Base-by-base conservation (phyloP, 2,113 vertebrate species). In the Melanerpes aurifrons region DNA sequence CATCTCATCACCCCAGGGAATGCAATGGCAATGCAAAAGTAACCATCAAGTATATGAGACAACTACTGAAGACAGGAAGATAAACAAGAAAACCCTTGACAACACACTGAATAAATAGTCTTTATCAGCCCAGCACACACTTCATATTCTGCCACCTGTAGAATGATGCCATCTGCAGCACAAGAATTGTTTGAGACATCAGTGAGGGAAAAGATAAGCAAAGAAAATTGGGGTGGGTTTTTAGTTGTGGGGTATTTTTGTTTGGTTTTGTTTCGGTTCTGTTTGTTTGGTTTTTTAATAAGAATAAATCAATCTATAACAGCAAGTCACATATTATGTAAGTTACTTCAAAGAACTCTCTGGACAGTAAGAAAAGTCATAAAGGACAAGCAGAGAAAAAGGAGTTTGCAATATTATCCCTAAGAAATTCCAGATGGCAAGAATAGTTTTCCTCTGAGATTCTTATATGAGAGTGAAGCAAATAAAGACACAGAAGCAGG, bases 151-250 rank as follows among this genome's bases (percentile, higher is more conserved):
- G 56, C 28, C 56, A 45, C 13, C 18, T 40, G 32, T 9, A 56
- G 16, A 92, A 74, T 0, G 0, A 15, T 24, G 63, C 13, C 7
- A 20, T 40, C 29, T 47, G 20, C n/a, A 81, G 43, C 26, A 40
- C 1, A 3, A 71, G 20, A 84, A 64, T 18, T 75, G 78, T 14
- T 20, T 15, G 43, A 78, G 47, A 40, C 21, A 35, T 19, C 50
- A 59, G 19, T 67, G 43, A 62, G 45, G 7, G 17, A 58, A 92
- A 74, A 66, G 31, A 43, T 32, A 64, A 26, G 21, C 2, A 72
- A 82, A 64, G 2, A 57, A 43, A 45, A 21, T 6, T 53, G 21
- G 48, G 48, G 48, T 37, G 37, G 37, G 37, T 37, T 37, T 37
- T 37, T 37, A 37, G 37, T 37, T 37, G 17, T 6, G 43, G 43